Conservation (phyloP, 2,797 vertebrate genomes). For the Molossus alvarezi region DNA sequence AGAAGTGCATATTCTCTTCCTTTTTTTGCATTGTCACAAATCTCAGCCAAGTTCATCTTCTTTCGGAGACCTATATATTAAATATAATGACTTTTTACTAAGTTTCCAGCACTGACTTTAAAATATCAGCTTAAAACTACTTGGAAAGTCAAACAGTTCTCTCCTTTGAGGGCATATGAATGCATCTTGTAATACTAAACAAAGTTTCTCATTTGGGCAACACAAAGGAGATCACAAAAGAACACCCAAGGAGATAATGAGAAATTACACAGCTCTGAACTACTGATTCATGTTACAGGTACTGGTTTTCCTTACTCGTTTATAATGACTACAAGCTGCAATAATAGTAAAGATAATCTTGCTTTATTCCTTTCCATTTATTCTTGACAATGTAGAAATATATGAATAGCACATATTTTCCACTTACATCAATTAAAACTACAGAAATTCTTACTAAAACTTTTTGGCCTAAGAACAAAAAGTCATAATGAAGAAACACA, state of each 20-base stretch:
- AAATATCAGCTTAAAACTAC: slow-evolving; percentile 59
- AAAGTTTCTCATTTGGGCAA: slow-evolving; percentile 35
- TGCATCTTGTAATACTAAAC: slow-evolving; percentile 23
- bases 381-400: neutral
- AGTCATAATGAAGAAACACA: neutral
- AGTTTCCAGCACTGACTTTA: slow-evolving; percentile 8
- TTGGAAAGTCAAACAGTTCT: slow-evolving; percentile 35
- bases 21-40: slow-evolving; percentile 98
- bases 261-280: neutral
- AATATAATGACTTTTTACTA: slow-evolving; percentile 65
- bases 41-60: slow-evolving; percentile 97
- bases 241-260: neutral
- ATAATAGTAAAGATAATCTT: neutral
- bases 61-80: slow-evolving; percentile 86
- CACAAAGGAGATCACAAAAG: slow-evolving; percentile 2
- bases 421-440: neutral
- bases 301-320: neutral
- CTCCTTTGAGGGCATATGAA: slow-evolving; percentile 62
- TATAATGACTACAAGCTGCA: slow-evolving; percentile 19
- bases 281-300: neutral
- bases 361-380: neutral
- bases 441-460: slow-evolving; percentile 56
- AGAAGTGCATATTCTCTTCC: slow-evolving; percentile 98
- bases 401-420: slow-evolving; percentile 12
- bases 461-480: neutral